Evolutionary conservation across 2,113 vertebrate genomes (phyloP).

Genomic region (Misgurnus anguillicaudatus): DNA sequence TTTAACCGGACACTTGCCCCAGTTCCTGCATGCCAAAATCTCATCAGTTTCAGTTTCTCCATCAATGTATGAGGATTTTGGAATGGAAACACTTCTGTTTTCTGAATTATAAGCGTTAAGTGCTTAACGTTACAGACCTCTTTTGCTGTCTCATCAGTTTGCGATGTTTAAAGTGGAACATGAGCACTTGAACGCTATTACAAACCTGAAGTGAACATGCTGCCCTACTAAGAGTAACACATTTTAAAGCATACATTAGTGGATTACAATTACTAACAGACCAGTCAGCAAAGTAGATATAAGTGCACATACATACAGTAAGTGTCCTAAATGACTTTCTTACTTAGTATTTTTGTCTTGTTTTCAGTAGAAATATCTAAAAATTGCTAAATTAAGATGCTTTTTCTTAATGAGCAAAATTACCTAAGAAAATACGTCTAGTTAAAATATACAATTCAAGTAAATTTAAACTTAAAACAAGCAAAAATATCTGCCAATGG

Average conservation of each 20-base stretch:
- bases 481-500: too few relatives aligned
- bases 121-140: not conserved
- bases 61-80: not conserved
- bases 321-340: too few relatives aligned
- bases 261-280: constrained; percentile 8
- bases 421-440: too few relatives aligned
- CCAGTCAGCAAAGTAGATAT: constrained; percentile 13
- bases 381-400: too few relatives aligned
- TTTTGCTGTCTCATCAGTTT: not conserved
- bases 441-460: too few relatives aligned
- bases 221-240: not conserved
- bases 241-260: not conserved
- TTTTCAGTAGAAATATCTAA: too few relatives aligned
- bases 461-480: too few relatives aligned
- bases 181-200: not conserved
- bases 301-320: not conserved
- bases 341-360: too few relatives aligned
- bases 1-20: too few relatives aligned
- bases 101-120: not conserved
- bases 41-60: not conserved
- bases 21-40: not conserved
- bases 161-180: not conserved
- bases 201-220: not conserved
- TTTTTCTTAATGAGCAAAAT: too few relatives aligned
- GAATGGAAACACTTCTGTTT: not conserved